Evolutionary conservation across 2,113 vertebrate genomes (phyloP), one percentile per base, ranked within the genome.

Genomic region (Thomomys bottae): DNA sequence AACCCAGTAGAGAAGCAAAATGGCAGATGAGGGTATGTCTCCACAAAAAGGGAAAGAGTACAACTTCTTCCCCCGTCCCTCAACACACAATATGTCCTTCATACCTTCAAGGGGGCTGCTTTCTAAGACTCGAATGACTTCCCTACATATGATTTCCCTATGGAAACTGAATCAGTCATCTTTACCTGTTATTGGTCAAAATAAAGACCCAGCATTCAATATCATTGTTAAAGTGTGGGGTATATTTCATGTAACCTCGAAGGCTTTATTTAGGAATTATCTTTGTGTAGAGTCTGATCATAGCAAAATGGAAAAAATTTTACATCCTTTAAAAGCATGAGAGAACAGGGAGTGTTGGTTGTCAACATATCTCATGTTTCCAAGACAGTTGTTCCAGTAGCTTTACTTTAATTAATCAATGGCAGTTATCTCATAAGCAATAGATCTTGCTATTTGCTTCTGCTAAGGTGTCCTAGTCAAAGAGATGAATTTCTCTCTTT

Each of bases 371-470:
- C 8, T 90, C 24, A 15, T 77, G 3, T 80, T 83, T 90, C 67
- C 23, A 87, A 88, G 57, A 73, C 54, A 92, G 30, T 71, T 80
- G 49, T 36, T 83, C 23, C 8, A 36, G 24, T 72, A 49, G 71
- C 45, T 94, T 88, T 75, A 34, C 34, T 84, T 63, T 79, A 93
- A 88, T 76, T 79, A 93, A 88, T 76, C 80, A 82, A 76, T 30
- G 40, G 8, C 40, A 36, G 23, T 81, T 78, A 87, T 92, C 72
- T 84, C 34, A 54, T 87, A 70, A 73, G 23, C 73, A 73, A 26
- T 84, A 90, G 36, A 54, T 76, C 59, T 94, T 66, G 85, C 23
- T 85, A 45, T 82, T 84, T 86, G 70, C 36, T 59, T 84, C 77
- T 91, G 59, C 82, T 84, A 92, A 84, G 14, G 75, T 87, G 40